Base-by-base conservation (phyloP, 2,888 invertebrate genomes). In the Ectemnius cavifrons region DNA sequence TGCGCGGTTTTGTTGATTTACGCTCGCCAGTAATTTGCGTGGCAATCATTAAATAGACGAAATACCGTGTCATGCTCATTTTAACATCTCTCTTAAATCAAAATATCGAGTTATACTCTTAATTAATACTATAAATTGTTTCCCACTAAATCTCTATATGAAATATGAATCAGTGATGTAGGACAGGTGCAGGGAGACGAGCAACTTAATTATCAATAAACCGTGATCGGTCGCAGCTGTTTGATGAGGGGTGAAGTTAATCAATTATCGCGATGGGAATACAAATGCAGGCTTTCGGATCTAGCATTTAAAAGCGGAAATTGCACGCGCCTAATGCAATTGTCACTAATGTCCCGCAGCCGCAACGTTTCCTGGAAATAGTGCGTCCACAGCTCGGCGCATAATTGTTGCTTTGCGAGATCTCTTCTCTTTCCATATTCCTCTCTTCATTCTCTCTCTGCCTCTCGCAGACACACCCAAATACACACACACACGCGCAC, bases 201-300 rank as follows among this genome's bases (percentile, higher is more conserved):
- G 49, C 14, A n/a, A 47, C 20, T 37, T 66, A 58, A 60, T 70
- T 70, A 52, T 46, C 14, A 13, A 52, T 61, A 45, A 70, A 57
- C 23, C 11, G 20, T 63, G 37, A 37, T n/a, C 14, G 45, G 57
- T 20, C 45, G 16, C 58, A 16, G 14, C 28, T 11, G 27, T 65
- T 49, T 60, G 20, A 18, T 45, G 20, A 4, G 27, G 18, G 16
- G 28, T 28, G 16, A 49, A 28, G 63, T 58, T 68, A 62, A 45
- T 23, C 6, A 14, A 52, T 70, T 60, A 47, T 45, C 18, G 37
- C 1, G 11, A 52, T 52, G 52, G 13, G 52, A 63, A 16, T 49
- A 11, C 46, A 52, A 63, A 63, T 8, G 27, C 63, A 52, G 49
- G 14, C 52, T 52, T 63, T 52, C 23, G 49, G 28, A 49, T 27